Evolutionary conservation across 2,797 vertebrate species (phyloP).

Genomic region (Malurus splendens): DNA sequence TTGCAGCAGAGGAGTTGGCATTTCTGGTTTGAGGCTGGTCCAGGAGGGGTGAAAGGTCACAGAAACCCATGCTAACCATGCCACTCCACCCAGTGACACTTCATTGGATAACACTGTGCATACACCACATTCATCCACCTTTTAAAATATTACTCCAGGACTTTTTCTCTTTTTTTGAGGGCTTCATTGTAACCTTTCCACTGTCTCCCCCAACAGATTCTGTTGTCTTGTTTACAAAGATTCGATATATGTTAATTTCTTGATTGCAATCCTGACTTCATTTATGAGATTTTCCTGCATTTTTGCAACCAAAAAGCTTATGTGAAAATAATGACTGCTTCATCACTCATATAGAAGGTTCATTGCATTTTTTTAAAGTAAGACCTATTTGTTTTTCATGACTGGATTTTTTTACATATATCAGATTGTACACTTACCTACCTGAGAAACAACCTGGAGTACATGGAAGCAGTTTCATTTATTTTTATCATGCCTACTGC

Average conservation of each 20-base stretch:
- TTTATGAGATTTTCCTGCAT: not conserved
- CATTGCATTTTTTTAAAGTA: not conserved
- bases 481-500: not conserved
- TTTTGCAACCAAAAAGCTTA: not conserved
- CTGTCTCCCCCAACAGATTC: not conserved
- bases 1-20: not conserved
- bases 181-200: not conserved
- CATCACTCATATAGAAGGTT: not conserved
- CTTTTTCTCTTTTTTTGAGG: not conserved
- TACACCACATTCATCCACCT: not conserved
- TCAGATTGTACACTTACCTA: not conserved
- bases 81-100: not conserved
- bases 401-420: not conserved
- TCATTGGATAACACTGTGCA: accelerated
- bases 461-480: not conserved
- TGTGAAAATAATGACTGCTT: not conserved
- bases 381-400: not conserved
- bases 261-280: not conserved
- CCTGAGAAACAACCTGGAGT: not conserved
- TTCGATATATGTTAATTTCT: not conserved
- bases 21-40: not conserved
- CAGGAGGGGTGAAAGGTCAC: not conserved
- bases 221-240: not conserved
- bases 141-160: not conserved
- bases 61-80: accelerated